Evolutionary conservation across 1,140 invertebrate species (phyloP), one percentile per base, ranked within the genome.

Genomic region (Muscidifurax raptorellus): DNA sequence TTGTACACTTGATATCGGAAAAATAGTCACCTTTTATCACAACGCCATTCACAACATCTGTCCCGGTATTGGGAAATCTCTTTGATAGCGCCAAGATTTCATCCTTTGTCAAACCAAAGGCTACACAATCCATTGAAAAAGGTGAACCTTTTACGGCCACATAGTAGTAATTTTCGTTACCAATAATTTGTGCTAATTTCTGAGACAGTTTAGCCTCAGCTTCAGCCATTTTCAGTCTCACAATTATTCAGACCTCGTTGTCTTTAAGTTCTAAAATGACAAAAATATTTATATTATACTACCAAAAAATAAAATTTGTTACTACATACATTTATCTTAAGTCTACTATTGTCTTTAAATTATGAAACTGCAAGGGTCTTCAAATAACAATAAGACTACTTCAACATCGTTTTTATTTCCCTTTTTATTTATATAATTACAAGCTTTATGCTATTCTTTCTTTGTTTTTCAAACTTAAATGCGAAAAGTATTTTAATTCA

Each of bases 61-160:
- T 89, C 69, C 94, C 94, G 52, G 94, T 94, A 86, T 94, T 94
- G 78, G 95, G 94, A 92, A 95, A 96, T 86, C 95, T 95, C 90
- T 95, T 95, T 25, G 92, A 92, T 28, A 97, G 89, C 1, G 96
- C 96, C 86, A 93, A 92, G 36, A 94, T 90, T 91, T 97, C 96
- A 77, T 95, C 95, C 44, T 94, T 87, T 87, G 94, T 94, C 83
- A 97, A 91, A 77, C 96, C 96, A 94, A 97, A 97, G 7, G 96
- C 95, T 87, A 94, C 93, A 89, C 95, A 95, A 88, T 97, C 96
- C 81, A 90, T 90, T 74, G 96, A 94, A 93, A 96, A 95, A 67
- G 97, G 92, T 0, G 96, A 97, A 13, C 95, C 96, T 92, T 96
- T 97, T 47, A 97, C 95, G 72, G 95, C 96, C 85, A 96, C 92